These are phyloP conservation scores for Lepus europaeus DNA, from an alignment of 2,113 vertebrate species.

Conservation along the genomic window DNA sequence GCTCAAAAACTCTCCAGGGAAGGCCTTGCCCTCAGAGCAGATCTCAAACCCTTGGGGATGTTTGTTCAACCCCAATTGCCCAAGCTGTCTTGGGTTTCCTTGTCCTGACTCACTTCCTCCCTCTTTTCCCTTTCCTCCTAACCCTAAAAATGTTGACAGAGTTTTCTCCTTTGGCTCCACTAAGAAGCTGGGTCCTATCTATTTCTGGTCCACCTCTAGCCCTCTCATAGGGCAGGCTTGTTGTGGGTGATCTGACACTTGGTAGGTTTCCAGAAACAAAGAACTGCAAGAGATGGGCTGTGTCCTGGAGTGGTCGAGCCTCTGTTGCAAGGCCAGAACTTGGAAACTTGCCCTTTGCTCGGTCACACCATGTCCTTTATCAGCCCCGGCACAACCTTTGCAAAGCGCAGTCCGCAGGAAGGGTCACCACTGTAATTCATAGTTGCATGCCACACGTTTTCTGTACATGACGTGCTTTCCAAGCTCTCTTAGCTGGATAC, in stretches of 20 bases:
- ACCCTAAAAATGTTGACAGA: constrained; percentile 55
- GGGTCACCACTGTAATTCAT: background rate
- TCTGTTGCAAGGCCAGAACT: background rate
- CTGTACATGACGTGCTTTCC: background rate
- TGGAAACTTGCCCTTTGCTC: background rate
- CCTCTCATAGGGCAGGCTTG: background rate
- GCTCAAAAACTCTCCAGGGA: background rate
- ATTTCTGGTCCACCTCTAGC: background rate
- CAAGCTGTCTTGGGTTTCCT: constrained; percentile 33
- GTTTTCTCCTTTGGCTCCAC: constrained; percentile 38
- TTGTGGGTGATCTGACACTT: background rate
- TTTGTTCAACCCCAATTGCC: constrained; percentile 42
- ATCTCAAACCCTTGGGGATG: background rate
- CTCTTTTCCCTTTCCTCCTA: background rate
- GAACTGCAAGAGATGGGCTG: background rate
- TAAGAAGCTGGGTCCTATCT: constrained; percentile 11
- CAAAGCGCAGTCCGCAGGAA: background rate
- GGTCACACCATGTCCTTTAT: background rate
- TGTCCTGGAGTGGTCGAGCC: background rate
- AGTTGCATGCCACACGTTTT: background rate
- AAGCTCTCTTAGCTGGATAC: background rate
- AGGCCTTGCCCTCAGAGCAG: background rate
- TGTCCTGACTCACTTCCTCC: constrained; percentile 10
- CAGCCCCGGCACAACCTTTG: background rate
- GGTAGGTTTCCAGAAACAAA: constrained; percentile 27